Base-by-base conservation (phyloP, 1,140 invertebrate genomes). In the Scaptomyza hsui region DNA sequence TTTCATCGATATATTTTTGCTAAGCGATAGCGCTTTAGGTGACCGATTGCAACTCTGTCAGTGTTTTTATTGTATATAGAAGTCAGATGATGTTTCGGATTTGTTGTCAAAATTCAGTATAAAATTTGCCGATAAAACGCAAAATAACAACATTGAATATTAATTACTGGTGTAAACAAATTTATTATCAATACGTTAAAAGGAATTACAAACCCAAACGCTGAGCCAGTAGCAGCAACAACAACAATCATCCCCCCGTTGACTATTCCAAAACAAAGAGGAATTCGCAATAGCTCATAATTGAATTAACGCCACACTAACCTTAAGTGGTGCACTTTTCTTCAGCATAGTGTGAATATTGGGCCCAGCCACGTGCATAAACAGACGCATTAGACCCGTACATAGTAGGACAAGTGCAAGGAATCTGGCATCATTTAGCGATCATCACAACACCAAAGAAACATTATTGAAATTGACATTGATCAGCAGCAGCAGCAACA, bases 61-160 rank as follows among this genome's bases (percentile, higher is more conserved):
- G n/a, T 76, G 37, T 77, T 77, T 72, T 71, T 39, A 48, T 73
- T 74, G 24, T 9, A 47, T 7, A 21, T 56, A 64, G 29, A 41
- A 76, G 29, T 47, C 59, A 65, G 56, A 41, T 42, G 49, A 56
- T 52, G 10, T 57, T 74, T 65, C 41, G 61, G 51, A 24, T 49
- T 72, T 53, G 59, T 63, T 73, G 59, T 73, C 57, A 73, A 73
- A 72, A 72, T 72, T 72, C 32, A 72, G 12, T 39, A 49, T 64
- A 55, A 68, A 68, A 55, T 61, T 35, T 24, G 13, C 6, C 41
- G 39, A 60, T 51, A 42, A 24, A 59, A n/a, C 21, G 24, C 52
- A 5, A 16, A 18, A 26, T 51, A 49, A 5, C 19, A 52, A 29
- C 12, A 35, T 13, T 10, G 18, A 21, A 15, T 51, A 44, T 21